Evolutionary conservation across 2,797 vertebrate species (phyloP), one percentile per base, ranked within the genome.

Genomic region (Gastrophryne carolinensis): DNA sequence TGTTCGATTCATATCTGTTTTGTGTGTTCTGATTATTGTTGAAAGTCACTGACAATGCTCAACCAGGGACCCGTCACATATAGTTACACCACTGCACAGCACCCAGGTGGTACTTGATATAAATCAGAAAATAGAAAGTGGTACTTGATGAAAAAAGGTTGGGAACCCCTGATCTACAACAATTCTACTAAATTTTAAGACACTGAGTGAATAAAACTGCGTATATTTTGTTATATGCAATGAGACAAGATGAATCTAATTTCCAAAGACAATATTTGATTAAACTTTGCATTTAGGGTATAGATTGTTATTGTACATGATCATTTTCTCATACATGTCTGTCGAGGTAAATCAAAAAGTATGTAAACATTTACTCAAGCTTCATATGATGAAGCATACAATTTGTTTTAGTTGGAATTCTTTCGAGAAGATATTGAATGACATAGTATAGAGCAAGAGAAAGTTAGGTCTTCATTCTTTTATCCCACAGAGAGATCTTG

Each of bases 391-490:
- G 32, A 72, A 49, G 29, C 44, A 61, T 23, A 50, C 27, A 67
- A 35, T 60, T 67, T 68, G 44, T 52, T 68, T 75, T 68, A 68
- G 54, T 50, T 75, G 63, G 54, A 67, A 58, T 50, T 39, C 15
- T 37, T 49, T 39, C 24, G 30, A 68, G 61, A 52, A 61, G 64
- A 75, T 75, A 52, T 39, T 37, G 32, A 60, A 52, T 53, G 41
- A 0, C 35, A 80, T 81, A 78, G 71, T 75, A 79, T 84, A 84
- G 79, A 79, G 26, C 62, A 80, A 44, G 29, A 64, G 73, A 56
- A 82, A 0, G 60, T 73, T 80, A 75, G 80, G 27, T 30, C 73
- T 85, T 81, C 84, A 83, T 83, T 84, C 82, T 84, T 85, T 49
- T 1, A 0, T 79, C 85, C 85, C 84, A 37, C 47, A 44, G 84